Evolutionary conservation across 2,888 invertebrate species (phyloP).

Genomic region (Linnaemya tessellans): DNA sequence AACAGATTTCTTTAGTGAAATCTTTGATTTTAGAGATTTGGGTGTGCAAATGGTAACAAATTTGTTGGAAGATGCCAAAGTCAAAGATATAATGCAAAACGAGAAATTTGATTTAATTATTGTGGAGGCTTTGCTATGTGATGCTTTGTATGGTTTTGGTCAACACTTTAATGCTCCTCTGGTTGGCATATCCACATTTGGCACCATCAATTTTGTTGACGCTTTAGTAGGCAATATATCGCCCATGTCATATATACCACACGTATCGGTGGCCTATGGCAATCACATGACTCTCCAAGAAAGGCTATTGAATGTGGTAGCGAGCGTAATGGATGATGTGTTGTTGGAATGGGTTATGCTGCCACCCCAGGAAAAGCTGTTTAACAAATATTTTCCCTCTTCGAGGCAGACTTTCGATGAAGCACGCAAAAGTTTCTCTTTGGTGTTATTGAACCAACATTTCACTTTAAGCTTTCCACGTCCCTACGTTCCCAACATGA

Average conservation of each 20-base stretch:
- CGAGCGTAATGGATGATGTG: background rate
- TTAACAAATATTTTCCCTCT: slow-evolving; percentile 76
- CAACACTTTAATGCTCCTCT: slow-evolving; percentile 78
- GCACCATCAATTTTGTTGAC: slow-evolving; percentile 74
- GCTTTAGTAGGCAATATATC: slow-evolving; percentile 75
- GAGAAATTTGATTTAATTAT: slow-evolving; percentile 81
- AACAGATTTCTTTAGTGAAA: too few species aligned
- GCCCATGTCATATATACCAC: slow-evolving; percentile 79
- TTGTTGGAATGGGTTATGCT: slow-evolving; percentile 35
- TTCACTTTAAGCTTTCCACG: slow-evolving; percentile 77
- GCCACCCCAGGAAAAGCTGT: slow-evolving; percentile 76
- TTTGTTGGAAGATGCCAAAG: slow-evolving; percentile 66
- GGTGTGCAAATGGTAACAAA: too few species aligned
- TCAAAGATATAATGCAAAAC: slow-evolving; percentile 74
- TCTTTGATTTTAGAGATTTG: too few species aligned
- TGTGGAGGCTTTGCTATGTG: slow-evolving; percentile 78
- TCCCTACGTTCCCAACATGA: slow-evolving; percentile 77
- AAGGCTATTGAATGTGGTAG: slow-evolving; percentile 78
- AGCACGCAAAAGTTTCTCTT: slow-evolving; percentile 76
- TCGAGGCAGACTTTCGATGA: slow-evolving; percentile 74
- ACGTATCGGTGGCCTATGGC: too few species aligned
- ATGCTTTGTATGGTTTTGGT: slow-evolving; percentile 79
- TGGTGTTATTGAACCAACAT: slow-evolving; percentile 79
- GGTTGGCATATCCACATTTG: slow-evolving; percentile 75
- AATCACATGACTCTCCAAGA: slow-evolving; percentile 80